Percentiles rank a stretch among this genome's conserved stretches.
Evolutionary conservation across 2,888 invertebrate genomes (phyloP).

Genomic region (Zaprionus bogoriensis): DNA sequence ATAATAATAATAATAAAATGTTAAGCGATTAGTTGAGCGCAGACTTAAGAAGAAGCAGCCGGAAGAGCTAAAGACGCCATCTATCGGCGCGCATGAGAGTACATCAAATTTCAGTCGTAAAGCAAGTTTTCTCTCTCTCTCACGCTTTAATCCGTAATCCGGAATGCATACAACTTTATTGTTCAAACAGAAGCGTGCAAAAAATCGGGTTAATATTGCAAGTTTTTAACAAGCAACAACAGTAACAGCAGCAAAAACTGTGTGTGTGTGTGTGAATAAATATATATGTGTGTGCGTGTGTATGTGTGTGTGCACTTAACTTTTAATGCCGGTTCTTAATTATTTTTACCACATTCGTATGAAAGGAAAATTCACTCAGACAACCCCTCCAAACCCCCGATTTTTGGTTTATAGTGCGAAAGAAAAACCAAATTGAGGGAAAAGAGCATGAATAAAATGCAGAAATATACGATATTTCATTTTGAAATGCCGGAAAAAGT

Average conservation of each 20-base stretch:
- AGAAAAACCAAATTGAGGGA: background rate
- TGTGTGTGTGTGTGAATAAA: too few relatives aligned
- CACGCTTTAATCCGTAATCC: constrained; percentile 3
- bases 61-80: background rate
- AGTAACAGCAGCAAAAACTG: background rate
- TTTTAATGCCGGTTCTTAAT: constrained; percentile 41
- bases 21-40: constrained; percentile 4
- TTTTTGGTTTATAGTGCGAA: background rate
- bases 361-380: constrained; percentile 7
- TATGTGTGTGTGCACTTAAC: background rate
- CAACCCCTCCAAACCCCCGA: too few relatives aligned
- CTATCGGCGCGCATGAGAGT: background rate
- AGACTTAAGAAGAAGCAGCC: too few relatives aligned
- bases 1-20: constrained; percentile 9
- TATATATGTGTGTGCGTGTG: too few relatives aligned
- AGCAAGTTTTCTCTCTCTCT: background rate
- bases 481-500: constrained; percentile 20
- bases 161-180: background rate
- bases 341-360: constrained; percentile 37
- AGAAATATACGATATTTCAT: background rate
- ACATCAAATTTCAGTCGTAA: too few relatives aligned
- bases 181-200: background rate
- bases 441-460: background rate
- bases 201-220: background rate
- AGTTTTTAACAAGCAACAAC: background rate